phyloP scores from a whole-genome alignment of 2,797 vertebrate genomes.

The Periophthalmus magnuspinnatus region DNA sequence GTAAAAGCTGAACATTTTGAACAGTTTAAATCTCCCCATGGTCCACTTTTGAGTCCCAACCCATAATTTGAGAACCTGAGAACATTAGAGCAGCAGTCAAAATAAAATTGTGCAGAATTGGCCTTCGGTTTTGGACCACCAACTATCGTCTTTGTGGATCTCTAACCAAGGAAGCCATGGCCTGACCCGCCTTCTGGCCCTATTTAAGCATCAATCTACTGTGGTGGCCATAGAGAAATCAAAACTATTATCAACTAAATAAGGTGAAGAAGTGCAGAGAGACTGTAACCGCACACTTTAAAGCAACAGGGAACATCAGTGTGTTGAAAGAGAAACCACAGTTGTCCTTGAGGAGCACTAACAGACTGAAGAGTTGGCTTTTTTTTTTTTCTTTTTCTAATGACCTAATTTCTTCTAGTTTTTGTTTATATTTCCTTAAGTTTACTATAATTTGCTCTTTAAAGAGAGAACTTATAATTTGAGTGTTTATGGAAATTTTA shows the following conservation, averaged over 20 bases:
- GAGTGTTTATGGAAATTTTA: no score
- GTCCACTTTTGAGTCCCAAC: not conserved
- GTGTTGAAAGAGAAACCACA: not conserved
- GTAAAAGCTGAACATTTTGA: not conserved
- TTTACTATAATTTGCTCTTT: no score
- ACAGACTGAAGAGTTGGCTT: no score
- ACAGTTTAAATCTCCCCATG: not conserved
- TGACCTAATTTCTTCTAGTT: not conserved
- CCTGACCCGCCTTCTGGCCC: not conserved
- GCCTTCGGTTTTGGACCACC: not conserved
- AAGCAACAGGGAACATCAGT: not conserved
- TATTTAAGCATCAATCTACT: not conserved
- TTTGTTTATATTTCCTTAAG: no score
- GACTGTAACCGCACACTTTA: not conserved
- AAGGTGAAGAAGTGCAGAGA: not conserved
- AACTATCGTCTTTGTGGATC: not conserved
- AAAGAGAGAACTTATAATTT: no score
- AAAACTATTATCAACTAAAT: slow-evolving; percentile 7
- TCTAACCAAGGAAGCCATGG: not conserved
- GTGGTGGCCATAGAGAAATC: not conserved
- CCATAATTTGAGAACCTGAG: not conserved
- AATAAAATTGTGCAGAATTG: not conserved
- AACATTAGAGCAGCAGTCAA: not conserved
- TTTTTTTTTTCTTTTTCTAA: no score
- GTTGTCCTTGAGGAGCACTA: no score